Percentiles rank a stretch among this genome's conserved stretches.
Evolutionary conservation across 1,140 invertebrate genomes (phyloP).

Genomic region (Drosophila obscura): DNA sequence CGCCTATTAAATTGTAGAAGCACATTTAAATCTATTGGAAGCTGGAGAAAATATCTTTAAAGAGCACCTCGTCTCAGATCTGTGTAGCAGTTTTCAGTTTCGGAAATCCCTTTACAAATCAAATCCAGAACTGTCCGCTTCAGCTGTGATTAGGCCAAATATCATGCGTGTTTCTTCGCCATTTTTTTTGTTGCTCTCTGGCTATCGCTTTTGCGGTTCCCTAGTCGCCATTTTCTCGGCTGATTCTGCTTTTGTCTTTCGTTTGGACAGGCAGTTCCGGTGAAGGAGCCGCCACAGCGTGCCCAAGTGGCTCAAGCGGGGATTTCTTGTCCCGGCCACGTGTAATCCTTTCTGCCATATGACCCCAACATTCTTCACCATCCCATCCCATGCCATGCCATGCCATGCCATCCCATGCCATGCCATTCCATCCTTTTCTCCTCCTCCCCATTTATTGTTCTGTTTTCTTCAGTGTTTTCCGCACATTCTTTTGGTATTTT

Average conservation of each 20-base stretch:
- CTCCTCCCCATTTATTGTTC: conserved; percentile 4
- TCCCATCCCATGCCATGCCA: conserved; percentile 8
- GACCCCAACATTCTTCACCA: conserved; percentile 22
- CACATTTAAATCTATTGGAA: too few species aligned
- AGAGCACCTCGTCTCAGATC: too few species aligned
- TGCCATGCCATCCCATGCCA: conserved; percentile 13
- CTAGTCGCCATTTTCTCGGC: conserved; percentile 22
- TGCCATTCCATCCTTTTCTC: conserved; percentile 8
- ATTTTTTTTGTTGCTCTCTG: conserved; percentile 2
- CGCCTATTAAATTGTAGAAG: too few species aligned
- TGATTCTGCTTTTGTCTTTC: conserved; percentile 40
- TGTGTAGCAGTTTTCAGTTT: too few species aligned
- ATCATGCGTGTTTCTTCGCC: neutral
- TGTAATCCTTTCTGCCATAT: conserved; percentile 67
- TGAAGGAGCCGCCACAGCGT: conserved; percentile 60
- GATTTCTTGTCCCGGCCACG: conserved; percentile 57
- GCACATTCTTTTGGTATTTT: conserved; percentile 25
- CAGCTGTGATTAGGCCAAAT: too few species aligned
- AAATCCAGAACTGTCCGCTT: too few species aligned
- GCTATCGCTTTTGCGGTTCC: conserved; percentile 11
- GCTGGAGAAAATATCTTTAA: too few species aligned
- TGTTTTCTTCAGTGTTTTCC: neutral
- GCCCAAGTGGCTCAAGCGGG: conserved; percentile 64
- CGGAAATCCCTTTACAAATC: too few species aligned
- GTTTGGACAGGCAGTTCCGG: conserved; percentile 60